These are phyloP conservation scores for Penaeus monodon DNA, from an alignment of 2,888 invertebrate genomes.

Conservation along the genomic window DNA sequence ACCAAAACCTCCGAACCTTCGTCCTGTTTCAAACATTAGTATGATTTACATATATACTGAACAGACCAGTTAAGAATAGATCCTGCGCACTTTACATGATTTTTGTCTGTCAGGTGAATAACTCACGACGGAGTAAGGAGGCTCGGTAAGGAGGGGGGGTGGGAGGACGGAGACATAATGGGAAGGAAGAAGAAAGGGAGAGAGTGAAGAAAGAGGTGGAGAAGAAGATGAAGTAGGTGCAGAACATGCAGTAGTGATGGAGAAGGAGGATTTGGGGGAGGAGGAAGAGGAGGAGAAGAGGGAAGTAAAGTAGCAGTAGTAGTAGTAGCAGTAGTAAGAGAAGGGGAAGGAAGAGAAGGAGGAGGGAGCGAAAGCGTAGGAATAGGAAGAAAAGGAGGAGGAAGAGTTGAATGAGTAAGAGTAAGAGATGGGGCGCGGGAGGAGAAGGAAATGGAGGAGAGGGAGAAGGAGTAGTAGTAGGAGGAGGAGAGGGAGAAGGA, in stretches of 20 bases:
- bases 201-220: background rate
- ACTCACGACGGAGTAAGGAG: conserved; percentile 28
- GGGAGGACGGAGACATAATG: background rate
- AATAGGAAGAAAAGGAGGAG: background rate
- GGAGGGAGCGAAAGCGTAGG: background rate
- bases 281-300: background rate
- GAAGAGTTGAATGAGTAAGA: no score
- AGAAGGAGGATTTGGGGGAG: background rate
- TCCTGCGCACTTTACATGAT: conserved; percentile 44
- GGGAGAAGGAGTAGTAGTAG: background rate
- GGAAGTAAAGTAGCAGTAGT: background rate
- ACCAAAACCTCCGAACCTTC: conserved; percentile 45
- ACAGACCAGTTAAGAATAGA: conserved; percentile 51
- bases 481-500: background rate
- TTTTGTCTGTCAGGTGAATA: conserved; percentile 49
- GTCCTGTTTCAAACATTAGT: conserved; percentile 39
- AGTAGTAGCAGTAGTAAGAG: background rate
- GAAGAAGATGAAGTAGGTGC: background rate
- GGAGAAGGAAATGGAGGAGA: background rate
- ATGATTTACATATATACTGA: conserved; percentile 57
- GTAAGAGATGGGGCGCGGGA: no score
- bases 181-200: background rate
- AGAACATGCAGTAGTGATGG: background rate
- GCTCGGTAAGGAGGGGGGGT: background rate
- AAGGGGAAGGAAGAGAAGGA: background rate